Base-by-base conservation (phyloP, 2,888 invertebrate genomes). In the Thera britannica region DNA sequence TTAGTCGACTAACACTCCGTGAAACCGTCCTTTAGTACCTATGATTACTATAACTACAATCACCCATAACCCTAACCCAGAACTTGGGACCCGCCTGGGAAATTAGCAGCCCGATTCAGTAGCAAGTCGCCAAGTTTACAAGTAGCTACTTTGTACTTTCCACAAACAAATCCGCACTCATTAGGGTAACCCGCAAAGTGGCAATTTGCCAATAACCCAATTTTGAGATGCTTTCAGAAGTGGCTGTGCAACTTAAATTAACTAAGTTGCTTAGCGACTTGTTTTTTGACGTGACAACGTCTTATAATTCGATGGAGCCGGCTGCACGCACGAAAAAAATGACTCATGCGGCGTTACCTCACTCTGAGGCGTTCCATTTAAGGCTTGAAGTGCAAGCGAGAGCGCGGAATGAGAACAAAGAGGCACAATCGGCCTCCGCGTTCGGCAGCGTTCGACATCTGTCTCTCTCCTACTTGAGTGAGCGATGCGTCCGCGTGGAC, bases 191-290 rank as follows among this genome's bases (percentile, higher is more conserved):
- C 58, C 44, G 6, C 46, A 34, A 46, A 11, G 11, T 3, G 52
- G 51, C 56, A 60, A 65, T 60, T 65, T 60, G 49, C 56, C 55
- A 48, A 54, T 48, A 65, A 65, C 54, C 54, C 54, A 56, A 65
- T 60, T 65, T 52, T 36, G 44, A 46, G 61, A 61, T 23, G 7
- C 34, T 36, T 58, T 34, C 11, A 63, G 38, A 49, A n/a, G 34
- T 36, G 6, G 46, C 44, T 46, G 35, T 4, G 2, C 44, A 46
- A 9, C 44, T 2, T 46, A 46, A 9, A 2, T 46, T 1, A 46
- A 8, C 44, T 51, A 49, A 12, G 2, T 12, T 49, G 6, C 6
- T 7, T 6, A 51, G 51, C 12, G 12, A 51, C 51, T 23, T 46
- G 44, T 9, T 2, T 9, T 46, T n/a, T n/a, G n/a, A n/a, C n/a